Evolutionary conservation across 2,888 invertebrate species (phyloP).

Genomic region (Euplexia lucipara): DNA sequence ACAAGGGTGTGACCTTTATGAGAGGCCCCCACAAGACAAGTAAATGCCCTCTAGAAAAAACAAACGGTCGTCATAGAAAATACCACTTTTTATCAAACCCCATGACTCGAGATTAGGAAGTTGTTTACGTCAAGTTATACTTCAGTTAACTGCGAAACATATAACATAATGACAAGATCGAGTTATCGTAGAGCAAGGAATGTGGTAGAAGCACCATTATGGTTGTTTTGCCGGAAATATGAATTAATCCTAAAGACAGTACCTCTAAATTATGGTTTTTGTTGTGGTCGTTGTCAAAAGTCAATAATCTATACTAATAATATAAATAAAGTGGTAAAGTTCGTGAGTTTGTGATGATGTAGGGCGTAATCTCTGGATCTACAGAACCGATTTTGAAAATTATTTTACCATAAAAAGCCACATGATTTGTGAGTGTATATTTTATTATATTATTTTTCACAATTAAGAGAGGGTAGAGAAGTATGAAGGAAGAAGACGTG

Average conservation of each 20-base stretch:
- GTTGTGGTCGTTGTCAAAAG: not conserved
- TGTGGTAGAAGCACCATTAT: conserved; percentile 34
- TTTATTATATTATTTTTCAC: too few species aligned
- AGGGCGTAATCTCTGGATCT: too few species aligned
- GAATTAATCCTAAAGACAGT: too few species aligned
- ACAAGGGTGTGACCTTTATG: not conserved
- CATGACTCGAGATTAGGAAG: not conserved
- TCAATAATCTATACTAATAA: too few species aligned
- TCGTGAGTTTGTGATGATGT: too few species aligned
- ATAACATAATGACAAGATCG: conserved; percentile 2
- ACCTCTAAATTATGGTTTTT: not conserved
- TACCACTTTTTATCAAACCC: conserved; percentile 31
- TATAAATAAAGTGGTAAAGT: too few species aligned
- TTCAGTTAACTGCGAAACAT: conserved; percentile 1
- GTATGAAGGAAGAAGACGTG: too few species aligned
- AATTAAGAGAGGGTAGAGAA: too few species aligned
- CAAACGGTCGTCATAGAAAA: conserved; percentile 21
- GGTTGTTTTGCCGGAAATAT: too few species aligned
- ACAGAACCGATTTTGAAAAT: too few species aligned
- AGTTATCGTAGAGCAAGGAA: conserved; percentile 29
- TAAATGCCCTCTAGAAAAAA: conserved; percentile 13
- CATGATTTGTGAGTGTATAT: too few species aligned
- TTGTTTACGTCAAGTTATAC: conserved; percentile 3
- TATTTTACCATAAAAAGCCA: too few species aligned
- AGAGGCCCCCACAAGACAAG: not conserved